Evolutionary conservation across 2,113 vertebrate species (phyloP).

Genomic region (Lagopus muta): DNA sequence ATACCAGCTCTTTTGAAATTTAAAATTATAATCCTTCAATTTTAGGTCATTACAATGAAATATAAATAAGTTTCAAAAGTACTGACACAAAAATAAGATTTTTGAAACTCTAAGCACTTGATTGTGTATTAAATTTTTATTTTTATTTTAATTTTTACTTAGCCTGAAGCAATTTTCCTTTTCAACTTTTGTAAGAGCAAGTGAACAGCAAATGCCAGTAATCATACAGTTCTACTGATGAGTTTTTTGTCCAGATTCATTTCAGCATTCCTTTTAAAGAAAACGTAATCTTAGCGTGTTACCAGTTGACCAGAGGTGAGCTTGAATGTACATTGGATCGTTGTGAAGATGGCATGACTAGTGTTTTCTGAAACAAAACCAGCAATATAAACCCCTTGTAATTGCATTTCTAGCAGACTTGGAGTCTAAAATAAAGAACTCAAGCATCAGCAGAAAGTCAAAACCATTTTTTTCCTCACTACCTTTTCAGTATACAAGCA

Average conservation of each 20-base stretch:
- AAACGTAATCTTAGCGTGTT: background rate
- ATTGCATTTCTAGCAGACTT: background rate
- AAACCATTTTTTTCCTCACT: background rate
- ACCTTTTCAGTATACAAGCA: background rate
- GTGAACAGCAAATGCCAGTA: background rate
- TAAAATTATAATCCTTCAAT: background rate
- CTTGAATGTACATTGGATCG: background rate
- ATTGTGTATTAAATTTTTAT: background rate
- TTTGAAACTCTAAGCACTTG: background rate
- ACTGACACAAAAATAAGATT: background rate
- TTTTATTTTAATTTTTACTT: background rate
- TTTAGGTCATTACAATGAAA: background rate
- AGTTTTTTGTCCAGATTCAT: background rate
- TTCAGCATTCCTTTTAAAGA: conserved; percentile 8
- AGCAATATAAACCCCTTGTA: background rate
- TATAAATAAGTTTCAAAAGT: background rate
- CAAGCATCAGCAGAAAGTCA: background rate
- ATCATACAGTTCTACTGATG: background rate
- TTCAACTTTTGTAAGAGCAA: background rate
- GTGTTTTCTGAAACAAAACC: background rate
- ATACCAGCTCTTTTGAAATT: background rate
- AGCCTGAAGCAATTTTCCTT: background rate
- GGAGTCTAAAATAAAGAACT: background rate
- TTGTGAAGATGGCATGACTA: background rate
- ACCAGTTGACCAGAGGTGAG: background rate